Base-by-base conservation (phyloP, 2,797 vertebrate genomes). In the Valencia hispanica region DNA sequence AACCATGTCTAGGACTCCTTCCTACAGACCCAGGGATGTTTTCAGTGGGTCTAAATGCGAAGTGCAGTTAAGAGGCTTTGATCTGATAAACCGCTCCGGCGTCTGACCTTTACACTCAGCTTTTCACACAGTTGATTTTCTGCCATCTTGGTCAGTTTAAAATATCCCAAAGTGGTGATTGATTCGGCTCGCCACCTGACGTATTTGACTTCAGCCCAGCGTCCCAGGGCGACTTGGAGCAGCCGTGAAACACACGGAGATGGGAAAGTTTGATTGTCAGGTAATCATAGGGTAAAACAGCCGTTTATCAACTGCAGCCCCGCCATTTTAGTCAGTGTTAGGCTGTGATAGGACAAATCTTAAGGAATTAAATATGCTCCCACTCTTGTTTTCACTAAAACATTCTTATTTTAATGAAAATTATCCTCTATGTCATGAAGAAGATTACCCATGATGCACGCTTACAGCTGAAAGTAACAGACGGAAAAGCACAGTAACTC, bases 71-170 rank as follows among this genome's bases (percentile, higher is more conserved):
- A 65, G 72, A 79, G 75, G 72, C 41, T 75, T 73, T 78, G 83
- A 85, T 88, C 25, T 77, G 79, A 87, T 53, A 50, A 82, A 81
- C 73, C 65, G 79, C 79, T 63, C 76, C 59, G 18, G 71, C 51
- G 22, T 57, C 71, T 83, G 86, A 85, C 81, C 86, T 85, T 90
- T 90, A 45, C 73, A 79, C 74, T 39, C 68, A 80, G 81, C 63
- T 71, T 75, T 74, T 81, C 17, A 59, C 63, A 77, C 78, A 39
- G 85, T 80, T 80, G 86, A 86, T 83, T 86, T 84, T 77, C 84
- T 17, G 74, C 77, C 79, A 47, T 45, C 77, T 65, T 61, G 4
- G 83, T 73, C 72, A 50, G 65, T 73, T 4, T 80, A 78, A 88
- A 87, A 87, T 82, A 88, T n/a, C 79, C 72, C 69, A 18, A 34